These are phyloP conservation scores for Syngnathus typhle DNA, from an alignment of 2,113 vertebrate species.

Conservation along the genomic window DNA sequence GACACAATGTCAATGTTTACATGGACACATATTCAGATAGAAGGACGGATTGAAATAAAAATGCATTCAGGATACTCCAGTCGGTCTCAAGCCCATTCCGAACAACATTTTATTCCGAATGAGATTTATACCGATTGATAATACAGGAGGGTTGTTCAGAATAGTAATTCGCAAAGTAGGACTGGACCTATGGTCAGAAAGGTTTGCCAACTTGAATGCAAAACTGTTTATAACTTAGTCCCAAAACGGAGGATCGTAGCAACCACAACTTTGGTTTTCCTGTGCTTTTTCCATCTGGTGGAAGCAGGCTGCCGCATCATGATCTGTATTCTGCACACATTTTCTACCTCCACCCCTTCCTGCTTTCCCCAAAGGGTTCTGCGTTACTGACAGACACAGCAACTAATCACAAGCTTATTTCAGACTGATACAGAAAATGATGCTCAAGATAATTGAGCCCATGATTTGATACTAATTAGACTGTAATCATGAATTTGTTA, in stretches of 20 bases:
- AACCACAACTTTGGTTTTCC: not conserved
- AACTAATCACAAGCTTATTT: not conserved
- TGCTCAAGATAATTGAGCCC: not conserved
- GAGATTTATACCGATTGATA: too few relatives aligned
- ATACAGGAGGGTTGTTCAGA: not conserved
- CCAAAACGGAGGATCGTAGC: not conserved
- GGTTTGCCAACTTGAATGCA: not conserved
- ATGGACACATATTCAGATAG: too few relatives aligned
- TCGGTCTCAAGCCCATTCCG: too few relatives aligned
- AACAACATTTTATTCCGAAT: too few relatives aligned
- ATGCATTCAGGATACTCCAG: too few relatives aligned
- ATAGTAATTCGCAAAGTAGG: not conserved
- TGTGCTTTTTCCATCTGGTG: constrained; percentile 1
- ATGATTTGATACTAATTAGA: constrained; percentile 7
- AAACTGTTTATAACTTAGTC: not conserved
- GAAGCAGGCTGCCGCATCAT: constrained; percentile 1
- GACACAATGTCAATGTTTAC: too few relatives aligned
- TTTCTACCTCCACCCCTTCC: constrained; percentile 5
- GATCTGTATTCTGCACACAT: not conserved
- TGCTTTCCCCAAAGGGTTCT: not conserved
- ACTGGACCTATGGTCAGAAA: not conserved
- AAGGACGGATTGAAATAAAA: too few relatives aligned
- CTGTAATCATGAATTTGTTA: not conserved
- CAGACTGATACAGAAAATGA: not conserved
- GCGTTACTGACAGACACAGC: constrained; percentile 8